phyloP scores from a whole-genome alignment of 2,797 vertebrate species.

The Chrysocyon brachyurus region DNA sequence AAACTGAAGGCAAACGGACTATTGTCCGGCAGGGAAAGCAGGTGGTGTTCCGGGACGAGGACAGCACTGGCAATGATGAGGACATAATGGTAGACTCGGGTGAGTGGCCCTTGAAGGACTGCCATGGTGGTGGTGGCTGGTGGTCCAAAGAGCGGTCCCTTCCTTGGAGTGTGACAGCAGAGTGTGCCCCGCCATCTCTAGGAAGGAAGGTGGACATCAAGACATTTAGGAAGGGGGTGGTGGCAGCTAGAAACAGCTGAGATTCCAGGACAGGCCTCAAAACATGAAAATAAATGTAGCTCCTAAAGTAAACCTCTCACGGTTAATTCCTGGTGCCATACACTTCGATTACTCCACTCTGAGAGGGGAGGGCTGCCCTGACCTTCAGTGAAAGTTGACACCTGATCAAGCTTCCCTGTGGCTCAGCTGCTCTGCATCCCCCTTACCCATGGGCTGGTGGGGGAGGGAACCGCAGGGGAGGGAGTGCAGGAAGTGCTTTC shows the following conservation, averaged over 20 bases:
- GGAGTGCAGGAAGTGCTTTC: fast-evolving
- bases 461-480: neutral
- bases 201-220: fast-evolving
- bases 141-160: neutral
- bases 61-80: conserved; percentile 96
- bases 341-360: fast-evolving
- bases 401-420: fast-evolving
- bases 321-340: fast-evolving
- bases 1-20: conserved; percentile 92
- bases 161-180: too few species aligned
- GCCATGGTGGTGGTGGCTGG: fast-evolving
- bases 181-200: fast-evolving
- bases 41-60: conserved; percentile 98
- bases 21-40: conserved; percentile 98
- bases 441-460: neutral
- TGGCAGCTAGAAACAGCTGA: neutral
- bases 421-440: neutral
- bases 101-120: conserved; percentile 77
- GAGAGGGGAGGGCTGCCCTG: neutral
- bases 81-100: conserved; percentile 99
- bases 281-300: fast-evolving
- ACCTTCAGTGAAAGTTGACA: neutral
- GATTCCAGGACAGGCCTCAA: neutral
- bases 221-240: neutral
- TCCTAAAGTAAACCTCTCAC: fast-evolving